Evolutionary conservation across 2,888 invertebrate genomes (phyloP).

Genomic region (Junonia oenone): DNA sequence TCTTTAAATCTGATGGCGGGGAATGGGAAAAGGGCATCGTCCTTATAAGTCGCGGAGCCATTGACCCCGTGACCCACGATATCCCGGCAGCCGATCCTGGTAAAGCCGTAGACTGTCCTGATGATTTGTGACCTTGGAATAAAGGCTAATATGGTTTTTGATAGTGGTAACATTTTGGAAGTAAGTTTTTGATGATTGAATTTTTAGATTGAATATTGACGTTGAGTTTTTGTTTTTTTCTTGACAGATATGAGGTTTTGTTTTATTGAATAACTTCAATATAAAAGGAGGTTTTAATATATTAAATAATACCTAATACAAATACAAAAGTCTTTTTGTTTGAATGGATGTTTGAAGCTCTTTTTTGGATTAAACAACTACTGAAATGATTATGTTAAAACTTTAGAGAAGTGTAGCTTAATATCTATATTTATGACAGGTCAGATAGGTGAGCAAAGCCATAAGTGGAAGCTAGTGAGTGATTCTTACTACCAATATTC

Average conservation of each 20-base stretch:
- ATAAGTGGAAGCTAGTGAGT: too few species aligned
- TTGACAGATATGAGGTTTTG: background rate
- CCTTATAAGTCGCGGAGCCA: conserved; percentile 78
- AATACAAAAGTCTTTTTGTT: too few species aligned
- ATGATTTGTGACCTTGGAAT: conserved; percentile 20
- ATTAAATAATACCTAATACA: too few species aligned
- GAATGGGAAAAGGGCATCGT: conserved; percentile 79
- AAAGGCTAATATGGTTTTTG: background rate
- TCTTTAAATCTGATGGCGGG: conserved; percentile 82
- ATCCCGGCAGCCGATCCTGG: conserved; percentile 81
- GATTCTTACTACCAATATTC: too few species aligned
- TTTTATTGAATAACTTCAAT: background rate
- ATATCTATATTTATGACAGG: too few species aligned
- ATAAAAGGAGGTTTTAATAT: background rate
- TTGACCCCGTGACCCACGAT: conserved; percentile 83
- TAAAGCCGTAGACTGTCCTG: conserved; percentile 44
- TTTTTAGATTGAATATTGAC: background rate
- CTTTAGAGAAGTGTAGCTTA: too few species aligned
- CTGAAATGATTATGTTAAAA: too few species aligned
- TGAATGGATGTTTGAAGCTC: too few species aligned
- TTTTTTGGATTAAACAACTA: too few species aligned
- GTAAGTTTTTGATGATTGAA: background rate
- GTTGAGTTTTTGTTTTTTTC: background rate
- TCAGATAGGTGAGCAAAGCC: too few species aligned
- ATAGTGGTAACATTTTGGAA: conserved; percentile 7